Evolutionary conservation across 2,888 invertebrate genomes (phyloP), one percentile per base, ranked within the genome.

Genomic region (Platycheirus albimanus): DNA sequence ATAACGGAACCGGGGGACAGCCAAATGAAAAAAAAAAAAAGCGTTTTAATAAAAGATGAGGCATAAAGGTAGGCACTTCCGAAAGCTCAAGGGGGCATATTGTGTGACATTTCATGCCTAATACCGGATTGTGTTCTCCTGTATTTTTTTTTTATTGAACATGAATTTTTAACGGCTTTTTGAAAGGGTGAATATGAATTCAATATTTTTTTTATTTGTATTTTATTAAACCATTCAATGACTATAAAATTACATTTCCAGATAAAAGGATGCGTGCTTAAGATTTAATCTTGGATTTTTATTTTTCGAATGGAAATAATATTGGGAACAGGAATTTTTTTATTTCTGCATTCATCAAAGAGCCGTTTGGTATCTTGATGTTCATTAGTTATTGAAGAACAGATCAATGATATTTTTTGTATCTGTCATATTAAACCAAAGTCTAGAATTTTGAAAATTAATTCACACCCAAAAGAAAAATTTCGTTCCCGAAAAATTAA

Each of bases 191-290:
- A 58, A 74, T 72, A 74, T 54, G 67, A 66, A 79, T 72, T 74
- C 51, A 69, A 69, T 75, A 74, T 79, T 69, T 74, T 79, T 75
- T n/a, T 79, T 75, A 79, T 79, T n/a, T n/a, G n/a, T n/a, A n/a
- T n/a, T 63, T 79, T 74, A 79, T 75, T 74, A 63, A 75, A 69
- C 75, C 74, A 79, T 66, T 61, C 74, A 79, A 72, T 79, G 78
- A 61, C 74, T 74, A 72, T 58, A 61, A 74, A 74, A 72, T 66
- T 58, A 79, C 67, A n/a, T 51, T 51, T 52, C 61, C 17, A 52
- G 36, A 67, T 79, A 45, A 17, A 17, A 52, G 19, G 17, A 1
- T 52, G 52, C 3, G 51, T 15, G 11, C 17, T 52, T 33, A 5
- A 11, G 33, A 52, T 33, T 51, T 30, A 52, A 33, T 36, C 36